Evolutionary conservation across 2,888 invertebrate species (phyloP), one percentile per base, ranked within the genome.

Genomic region (Ophion ellenae): DNA sequence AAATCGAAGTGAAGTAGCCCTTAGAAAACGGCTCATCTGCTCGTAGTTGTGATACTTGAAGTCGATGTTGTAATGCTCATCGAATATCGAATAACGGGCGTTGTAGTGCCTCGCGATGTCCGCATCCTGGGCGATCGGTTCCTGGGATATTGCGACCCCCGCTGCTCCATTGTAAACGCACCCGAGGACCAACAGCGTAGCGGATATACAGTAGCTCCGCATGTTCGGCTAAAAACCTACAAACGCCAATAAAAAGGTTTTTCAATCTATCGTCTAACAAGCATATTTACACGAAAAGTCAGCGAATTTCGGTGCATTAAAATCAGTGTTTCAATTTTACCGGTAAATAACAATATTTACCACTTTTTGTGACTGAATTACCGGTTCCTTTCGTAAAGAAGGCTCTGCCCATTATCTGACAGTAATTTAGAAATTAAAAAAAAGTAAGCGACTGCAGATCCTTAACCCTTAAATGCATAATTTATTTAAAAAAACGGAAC

Each of bases 31-130:
- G 63, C 98, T 98, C 95, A 99, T 95, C 92, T 97, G 96, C 57
- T 97, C 97, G 92, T 98, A 97, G 94, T 98, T 97, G 93, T 98
- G 99, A 94, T 99, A 99, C 81, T 96, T 96, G 94, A 97, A 98
- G 90, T 98, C 97, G 87, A 98, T 92, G 76, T 90, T 89, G 87
- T 94, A 92, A 81, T 92, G 92, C 80, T 93, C 92, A 76, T 93
- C 93, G 83, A 91, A 93, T 69, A 89, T 89, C 81, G 91, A 91
- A 88, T 90, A 93, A 75, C 92, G 90, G 0, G 92, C 88, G 83
- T 91, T 92, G 87, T 93, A 92, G 66, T 91, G 92, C 64, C 90
- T 90, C 36, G 91, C 89, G 57, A 90, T 88, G 11, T 93, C 91
- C 61, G 87, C 91, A 83, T 92, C 91, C 83, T 86, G 81, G 69